Evolutionary conservation across 2,888 invertebrate species (phyloP).

Genomic region (Heliothis peltigera): DNA sequence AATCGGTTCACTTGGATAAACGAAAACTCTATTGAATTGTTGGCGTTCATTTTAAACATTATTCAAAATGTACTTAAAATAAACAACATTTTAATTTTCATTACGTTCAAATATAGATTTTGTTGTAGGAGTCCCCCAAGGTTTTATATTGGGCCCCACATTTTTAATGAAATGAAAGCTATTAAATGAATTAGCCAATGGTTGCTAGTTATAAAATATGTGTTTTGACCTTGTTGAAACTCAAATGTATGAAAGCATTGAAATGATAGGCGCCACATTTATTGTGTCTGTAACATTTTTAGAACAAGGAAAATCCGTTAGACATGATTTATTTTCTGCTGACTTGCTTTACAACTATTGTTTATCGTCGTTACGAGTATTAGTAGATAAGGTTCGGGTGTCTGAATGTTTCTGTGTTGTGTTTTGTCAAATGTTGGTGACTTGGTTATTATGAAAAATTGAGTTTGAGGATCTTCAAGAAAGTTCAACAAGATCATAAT

Average conservation of each 20-base stretch:
- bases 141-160: conserved; percentile 3
- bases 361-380: conserved; percentile 29
- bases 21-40: conserved; percentile 54
- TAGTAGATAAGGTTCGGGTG: not conserved
- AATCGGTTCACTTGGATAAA: conserved; percentile 45
- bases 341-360: conserved; percentile 21
- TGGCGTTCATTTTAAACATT: conserved; percentile 46
- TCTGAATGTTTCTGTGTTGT: not conserved
- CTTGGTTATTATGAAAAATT: not conserved
- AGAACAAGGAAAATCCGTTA: conserved; percentile 28
- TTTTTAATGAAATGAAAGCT: not conserved
- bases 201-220: conserved; percentile 2
- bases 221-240: conserved; percentile 27
- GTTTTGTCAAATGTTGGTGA: not conserved
- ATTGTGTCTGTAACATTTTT: conserved; percentile 23
- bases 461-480: no score
- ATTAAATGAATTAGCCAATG: no score
- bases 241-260: conserved; percentile 27
- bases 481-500: no score
- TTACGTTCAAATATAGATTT: conserved; percentile 1
- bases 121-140: conserved; percentile 13
- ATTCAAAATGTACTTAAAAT: conserved; percentile 37
- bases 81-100: conserved; percentile 20
- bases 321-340: conserved; percentile 34
- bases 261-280: conserved; percentile 17